phyloP scores from a whole-genome alignment of 2,888 invertebrate genomes.

The Chymomyza caudatula region DNA sequence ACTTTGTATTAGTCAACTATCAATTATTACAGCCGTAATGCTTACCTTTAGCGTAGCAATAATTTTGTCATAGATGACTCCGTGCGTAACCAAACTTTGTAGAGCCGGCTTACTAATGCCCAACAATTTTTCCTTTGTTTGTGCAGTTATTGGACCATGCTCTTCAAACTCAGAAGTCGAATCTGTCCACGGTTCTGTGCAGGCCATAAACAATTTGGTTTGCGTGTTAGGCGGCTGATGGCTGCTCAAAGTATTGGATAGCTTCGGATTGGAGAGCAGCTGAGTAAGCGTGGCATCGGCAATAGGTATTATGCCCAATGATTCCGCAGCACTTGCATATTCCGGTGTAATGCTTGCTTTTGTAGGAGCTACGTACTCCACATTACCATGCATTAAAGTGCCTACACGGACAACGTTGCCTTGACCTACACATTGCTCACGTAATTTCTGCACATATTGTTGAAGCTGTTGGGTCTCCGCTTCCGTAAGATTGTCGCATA shows the following conservation, averaged over 20 bases:
- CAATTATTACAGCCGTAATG: neutral
- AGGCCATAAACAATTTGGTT: constrained; percentile 71
- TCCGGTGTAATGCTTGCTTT: neutral
- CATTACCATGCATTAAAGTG: constrained; percentile 68
- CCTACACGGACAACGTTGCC: constrained; percentile 84
- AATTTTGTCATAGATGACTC: constrained; percentile 81
- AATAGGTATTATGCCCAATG: constrained; percentile 52
- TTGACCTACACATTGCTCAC: constrained; percentile 86
- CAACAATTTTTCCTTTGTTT: constrained; percentile 78
- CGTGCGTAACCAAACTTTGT: constrained; percentile 81
- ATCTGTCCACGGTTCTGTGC: constrained; percentile 68
- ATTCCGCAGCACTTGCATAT: constrained; percentile 39
- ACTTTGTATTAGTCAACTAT: neutral
- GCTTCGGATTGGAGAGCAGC: constrained; percentile 64
- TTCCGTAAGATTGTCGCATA: constrained; percentile 78
- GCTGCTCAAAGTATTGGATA: constrained; percentile 56
- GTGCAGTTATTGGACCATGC: constrained; percentile 40
- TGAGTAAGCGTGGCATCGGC: constrained; percentile 59
- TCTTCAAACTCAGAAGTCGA: constrained; percentile 53
- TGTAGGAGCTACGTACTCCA: constrained; percentile 73
- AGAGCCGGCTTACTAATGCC: constrained; percentile 81
- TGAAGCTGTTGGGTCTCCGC: constrained; percentile 80
- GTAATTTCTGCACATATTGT: constrained; percentile 81
- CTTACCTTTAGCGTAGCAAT: constrained; percentile 80
- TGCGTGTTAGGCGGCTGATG: constrained; percentile 37